Conservation (phyloP, 1,140 invertebrate genomes). For the Ostrea denselamellosa region DNA sequence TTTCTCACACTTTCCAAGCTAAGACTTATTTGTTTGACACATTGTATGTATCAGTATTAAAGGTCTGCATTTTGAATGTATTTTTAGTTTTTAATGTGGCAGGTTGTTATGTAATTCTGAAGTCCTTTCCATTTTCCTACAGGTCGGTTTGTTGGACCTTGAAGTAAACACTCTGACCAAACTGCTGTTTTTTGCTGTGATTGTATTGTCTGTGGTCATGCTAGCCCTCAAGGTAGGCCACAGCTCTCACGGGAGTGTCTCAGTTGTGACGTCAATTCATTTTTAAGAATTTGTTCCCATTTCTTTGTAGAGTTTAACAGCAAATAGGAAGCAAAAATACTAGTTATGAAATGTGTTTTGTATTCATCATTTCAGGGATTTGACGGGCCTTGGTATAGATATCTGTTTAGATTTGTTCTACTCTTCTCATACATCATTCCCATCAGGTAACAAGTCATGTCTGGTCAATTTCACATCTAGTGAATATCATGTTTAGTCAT, state of each 20-base stretch:
- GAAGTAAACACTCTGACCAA: conserved; percentile 98
- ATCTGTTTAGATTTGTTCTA: conserved; percentile 97
- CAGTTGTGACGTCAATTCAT: too few species aligned
- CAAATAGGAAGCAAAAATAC: not conserved
- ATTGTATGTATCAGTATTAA: too few species aligned
- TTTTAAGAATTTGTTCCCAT: too few species aligned
- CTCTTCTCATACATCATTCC: conserved; percentile 99
- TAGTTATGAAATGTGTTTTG: not conserved
- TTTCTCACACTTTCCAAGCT: not conserved
- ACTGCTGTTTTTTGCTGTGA: conserved; percentile 94
- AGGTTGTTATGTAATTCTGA: too few species aligned
- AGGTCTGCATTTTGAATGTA: too few species aligned
- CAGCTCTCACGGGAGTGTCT: conserved; percentile 48
- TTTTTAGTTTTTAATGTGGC: too few species aligned
- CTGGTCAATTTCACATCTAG: not conserved
- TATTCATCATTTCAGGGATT: conserved; percentile 81
- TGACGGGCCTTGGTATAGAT: conserved; percentile 96
- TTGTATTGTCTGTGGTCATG: conserved; percentile 95
- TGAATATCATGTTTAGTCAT: too few species aligned
- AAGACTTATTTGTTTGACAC: not conserved
- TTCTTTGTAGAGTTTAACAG: too few species aligned
- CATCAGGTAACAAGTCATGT: conserved; percentile 86
- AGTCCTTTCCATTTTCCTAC: conserved; percentile 43
- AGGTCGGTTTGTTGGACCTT: conserved; percentile 94
- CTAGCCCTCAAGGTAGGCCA: conserved; percentile 89